A percentile compares a stretch with the other conserved stretches of the same genome.
These are phyloP conservation scores for Cynocephalus volans DNA, from an alignment of 2,113 vertebrate species.

Conservation along the genomic window DNA sequence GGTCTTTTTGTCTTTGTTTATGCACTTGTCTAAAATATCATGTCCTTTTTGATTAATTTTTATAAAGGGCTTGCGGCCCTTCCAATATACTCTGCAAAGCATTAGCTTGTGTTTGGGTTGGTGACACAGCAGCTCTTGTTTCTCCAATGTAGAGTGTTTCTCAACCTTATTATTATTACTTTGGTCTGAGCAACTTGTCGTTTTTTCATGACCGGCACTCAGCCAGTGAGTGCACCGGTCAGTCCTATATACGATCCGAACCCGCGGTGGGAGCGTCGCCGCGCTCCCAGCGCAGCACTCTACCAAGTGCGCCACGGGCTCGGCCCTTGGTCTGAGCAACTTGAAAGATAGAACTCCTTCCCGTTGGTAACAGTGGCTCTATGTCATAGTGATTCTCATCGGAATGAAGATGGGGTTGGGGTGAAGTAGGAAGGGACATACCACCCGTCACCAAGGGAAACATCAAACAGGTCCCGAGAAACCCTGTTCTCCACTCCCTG, in stretches of 20 bases:
- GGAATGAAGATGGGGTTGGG: neutral
- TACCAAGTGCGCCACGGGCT: no score
- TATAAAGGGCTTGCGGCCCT: neutral
- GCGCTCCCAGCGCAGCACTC: no score
- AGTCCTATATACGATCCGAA: no score
- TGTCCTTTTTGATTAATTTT: conserved; percentile 3
- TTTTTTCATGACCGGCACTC: no score
- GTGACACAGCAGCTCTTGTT: neutral
- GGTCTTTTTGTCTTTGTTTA: neutral
- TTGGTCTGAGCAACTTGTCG: neutral
- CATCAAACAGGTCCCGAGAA: neutral
- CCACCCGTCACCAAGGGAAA: neutral
- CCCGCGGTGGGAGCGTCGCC: no score
- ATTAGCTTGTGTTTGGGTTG: neutral
- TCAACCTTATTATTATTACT: neutral
- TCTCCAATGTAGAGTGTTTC: neutral
- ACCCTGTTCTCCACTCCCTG: neutral
- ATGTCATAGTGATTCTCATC: neutral
- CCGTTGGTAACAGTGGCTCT: neutral
- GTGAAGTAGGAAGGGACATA: neutral
- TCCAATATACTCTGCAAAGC: neutral
- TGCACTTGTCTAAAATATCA: neutral
- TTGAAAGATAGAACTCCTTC: neutral
- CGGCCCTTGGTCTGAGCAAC: neutral
- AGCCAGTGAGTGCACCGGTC: no score